Conservation (phyloP, 2,113 vertebrate genomes). For the Psilopogon haemacephalus region DNA sequence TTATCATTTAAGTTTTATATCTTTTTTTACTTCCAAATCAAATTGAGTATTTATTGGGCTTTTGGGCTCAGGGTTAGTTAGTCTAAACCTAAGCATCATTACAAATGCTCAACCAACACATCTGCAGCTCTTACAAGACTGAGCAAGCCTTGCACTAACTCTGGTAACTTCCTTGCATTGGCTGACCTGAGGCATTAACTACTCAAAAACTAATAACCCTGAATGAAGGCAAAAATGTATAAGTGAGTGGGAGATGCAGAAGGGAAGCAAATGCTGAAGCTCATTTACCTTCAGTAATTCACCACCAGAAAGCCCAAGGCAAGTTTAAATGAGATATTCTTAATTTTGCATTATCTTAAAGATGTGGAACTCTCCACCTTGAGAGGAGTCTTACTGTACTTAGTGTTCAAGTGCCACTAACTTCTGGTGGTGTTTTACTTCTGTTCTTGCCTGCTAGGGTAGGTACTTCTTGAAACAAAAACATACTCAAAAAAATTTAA, state of each 20-base stretch:
- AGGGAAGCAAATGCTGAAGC: not conserved
- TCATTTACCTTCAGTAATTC: not conserved
- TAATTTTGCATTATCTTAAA: too few relatives aligned
- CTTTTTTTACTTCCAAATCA: too few relatives aligned
- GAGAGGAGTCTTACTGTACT: not conserved
- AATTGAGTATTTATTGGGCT: too few relatives aligned
- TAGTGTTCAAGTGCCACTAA: not conserved
- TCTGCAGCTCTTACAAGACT: not conserved
- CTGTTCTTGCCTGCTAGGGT: not conserved
- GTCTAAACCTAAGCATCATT: too few relatives aligned
- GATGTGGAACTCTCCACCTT: not conserved
- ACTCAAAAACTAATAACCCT: not conserved
- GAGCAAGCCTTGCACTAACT: not conserved
- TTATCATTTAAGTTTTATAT: too few relatives aligned
- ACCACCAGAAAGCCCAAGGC: not conserved
- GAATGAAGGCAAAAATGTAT: not conserved
- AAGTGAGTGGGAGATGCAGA: not conserved
- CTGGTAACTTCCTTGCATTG: not conserved
- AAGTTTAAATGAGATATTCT: too few relatives aligned
- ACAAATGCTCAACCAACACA: not conserved
- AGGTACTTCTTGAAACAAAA: not conserved
- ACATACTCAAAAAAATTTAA: too few relatives aligned
- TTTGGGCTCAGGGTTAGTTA: too few relatives aligned
- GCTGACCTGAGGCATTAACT: not conserved
- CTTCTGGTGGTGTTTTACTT: not conserved